Base-by-base conservation (phyloP, 2,797 vertebrate species). In the Pseudochaenichthys georgianus region DNA sequence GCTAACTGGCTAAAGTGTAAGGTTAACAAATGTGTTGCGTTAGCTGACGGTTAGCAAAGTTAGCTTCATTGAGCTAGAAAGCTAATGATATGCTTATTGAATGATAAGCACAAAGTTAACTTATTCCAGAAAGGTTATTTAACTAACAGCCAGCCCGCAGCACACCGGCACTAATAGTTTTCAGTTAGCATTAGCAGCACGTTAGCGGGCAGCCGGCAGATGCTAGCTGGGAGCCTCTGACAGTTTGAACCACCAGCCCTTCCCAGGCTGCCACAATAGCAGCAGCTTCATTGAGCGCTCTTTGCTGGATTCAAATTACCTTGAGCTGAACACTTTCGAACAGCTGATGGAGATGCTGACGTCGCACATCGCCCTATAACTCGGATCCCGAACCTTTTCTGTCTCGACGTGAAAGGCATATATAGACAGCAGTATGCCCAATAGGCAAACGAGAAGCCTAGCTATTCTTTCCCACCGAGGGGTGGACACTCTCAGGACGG, bases 401-500 rank as follows among this genome's bases (percentile, higher is more conserved):
- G 94, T 94, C 91, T 99, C 97, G 93, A 99, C 95, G 89, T 99
- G 97, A 86, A 97, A 98, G 67, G 98, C 97, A 88, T 97, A 99
- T 13, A 99, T 83, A 54, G 98, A 98, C 28, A 99, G 76, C 81
- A 96, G 83, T 69, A 98, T 96, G 87, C 98, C 98, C 77, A 97
- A 78, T 47, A 97, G 94, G 89, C 98, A 99, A n/a, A 99, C 96
- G 2, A 95, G 94, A 21, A 96, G 95, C 88, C 97, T 92, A 73
- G 97, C 97, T 96, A 95, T 96, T 94, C 96, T 96, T 81, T 98
- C 97, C 97, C 98, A 99, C 89, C 97, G 96, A 95, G 97, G 98
- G 95, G 97, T 98, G 94, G 97, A 98, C 94, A 99, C 98, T 96
- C 97, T 96, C 92, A 99, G 95, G 93, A 99, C 97, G 96, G 97